Evolutionary conservation across 1,140 invertebrate genomes (phyloP).

Genomic region (roundworm (Caenorhabditis elegans)): WBcel235 BX284606.5:7143501-7144000

Average conservation of each 20-base stretch:
- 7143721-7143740: too few relatives aligned
- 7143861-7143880: not conserved
- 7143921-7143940: constrained; percentile 5
- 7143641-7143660: not conserved
- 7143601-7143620: not conserved
- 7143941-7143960: not conserved
- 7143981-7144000: not conserved
- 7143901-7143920: not conserved
- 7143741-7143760: too few relatives aligned
- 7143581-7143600: not conserved
- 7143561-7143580: not conserved
- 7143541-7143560: not conserved
- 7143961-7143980: not conserved
- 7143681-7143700: not conserved
- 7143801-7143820: too few relatives aligned
- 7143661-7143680: not conserved
- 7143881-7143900: not conserved
- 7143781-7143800: too few relatives aligned
- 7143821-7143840: too few relatives aligned
- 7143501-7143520: constrained; percentile 18
- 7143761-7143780: too few relatives aligned
- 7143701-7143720: not conserved
- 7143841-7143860: not conserved
- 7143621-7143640: not conserved
- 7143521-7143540: constrained; percentile 9